Base-by-base conservation (phyloP, 2,797 vertebrate species). In the Lates japonicus region DNA sequence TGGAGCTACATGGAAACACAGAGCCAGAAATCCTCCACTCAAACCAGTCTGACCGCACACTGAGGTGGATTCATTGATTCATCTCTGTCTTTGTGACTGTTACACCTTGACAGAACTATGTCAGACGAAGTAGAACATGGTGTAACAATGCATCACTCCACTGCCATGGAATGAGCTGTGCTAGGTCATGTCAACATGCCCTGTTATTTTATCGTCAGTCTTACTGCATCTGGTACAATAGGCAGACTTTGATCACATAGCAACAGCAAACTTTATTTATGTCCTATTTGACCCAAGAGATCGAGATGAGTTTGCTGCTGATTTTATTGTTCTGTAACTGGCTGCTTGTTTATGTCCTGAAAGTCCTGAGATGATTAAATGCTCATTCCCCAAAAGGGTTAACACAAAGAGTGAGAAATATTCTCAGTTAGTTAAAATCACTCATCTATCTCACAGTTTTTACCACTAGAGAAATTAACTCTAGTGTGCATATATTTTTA, bases 11-110 rank as follows among this genome's bases (percentile, higher is more conserved):
- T 54, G 31, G 22, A 31, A 58, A 57, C 9, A 12, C 0, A 3
- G 25, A 65, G 22, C 2, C 16, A 31, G 17, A 25, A 41, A 25
- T 0, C 11, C 62, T 39, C 29, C 33, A 52, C 33, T 63, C 16
- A 65, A 82, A 81, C 85, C 67, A 48, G 78, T 79, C 37, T 9
- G 55, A 42, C 70, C 1, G 1, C 71, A 79, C 76, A 19, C 25
- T 29, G 25, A 73, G 9, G 33, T 46, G 55, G 7, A 44, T 49
- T 17, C 3, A 1, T 35, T 73, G 5, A 19, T 74, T 64, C 70
- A 37, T 81, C 51, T 41, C 4, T n/a, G 14, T 46, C 49, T 3
- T 68, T 31, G 5, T 76, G 35, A 39, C 33, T 60, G 2, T 22
- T 54, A 1, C 10, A 57, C 20, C 31, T 64, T 59, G 54, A 67